phyloP scores from a whole-genome alignment of 2,888 invertebrate species.

The Lysandra bellargus region DNA sequence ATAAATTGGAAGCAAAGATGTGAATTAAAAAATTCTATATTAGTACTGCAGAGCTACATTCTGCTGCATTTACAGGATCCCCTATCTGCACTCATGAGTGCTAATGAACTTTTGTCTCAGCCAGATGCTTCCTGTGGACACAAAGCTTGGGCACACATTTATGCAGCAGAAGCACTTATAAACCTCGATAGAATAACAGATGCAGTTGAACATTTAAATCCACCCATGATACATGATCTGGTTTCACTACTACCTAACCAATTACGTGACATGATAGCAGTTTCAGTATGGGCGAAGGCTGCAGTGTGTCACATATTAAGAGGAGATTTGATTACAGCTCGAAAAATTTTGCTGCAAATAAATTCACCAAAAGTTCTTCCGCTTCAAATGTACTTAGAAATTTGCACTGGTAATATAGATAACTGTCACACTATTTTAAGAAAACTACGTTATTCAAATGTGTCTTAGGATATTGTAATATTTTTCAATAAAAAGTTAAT shows the following conservation, averaged over 20 bases:
- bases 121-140: conserved; percentile 78
- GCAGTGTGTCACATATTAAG: conserved; percentile 74
- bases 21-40: conserved; percentile 82
- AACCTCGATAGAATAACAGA: conserved; percentile 90
- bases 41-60: conserved; percentile 91
- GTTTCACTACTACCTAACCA: conserved; percentile 69
- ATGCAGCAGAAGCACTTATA: conserved; percentile 93
- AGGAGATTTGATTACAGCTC: conserved; percentile 71
- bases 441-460: conserved; percentile 61
- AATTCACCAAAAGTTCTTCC: conserved; percentile 72
- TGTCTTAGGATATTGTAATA: conserved; percentile 48
- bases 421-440: conserved; percentile 72
- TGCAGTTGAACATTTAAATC: conserved; percentile 91
- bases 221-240: conserved; percentile 83
- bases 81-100: conserved; percentile 87
- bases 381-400: conserved; percentile 80
- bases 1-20: conserved; percentile 82
- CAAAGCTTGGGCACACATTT: conserved; percentile 91
- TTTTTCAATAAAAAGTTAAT: neutral
- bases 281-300: conserved; percentile 77
- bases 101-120: conserved; percentile 86
- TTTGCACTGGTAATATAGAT: conserved; percentile 75
- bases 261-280: conserved; percentile 72
- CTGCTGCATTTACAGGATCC: conserved; percentile 92
- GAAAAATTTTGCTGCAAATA: conserved; percentile 73